Percentiles rank a stretch among this genome's conserved stretches.
Conservation (phyloP, 2,888 invertebrate species). For the Calameuta idolon region DNA sequence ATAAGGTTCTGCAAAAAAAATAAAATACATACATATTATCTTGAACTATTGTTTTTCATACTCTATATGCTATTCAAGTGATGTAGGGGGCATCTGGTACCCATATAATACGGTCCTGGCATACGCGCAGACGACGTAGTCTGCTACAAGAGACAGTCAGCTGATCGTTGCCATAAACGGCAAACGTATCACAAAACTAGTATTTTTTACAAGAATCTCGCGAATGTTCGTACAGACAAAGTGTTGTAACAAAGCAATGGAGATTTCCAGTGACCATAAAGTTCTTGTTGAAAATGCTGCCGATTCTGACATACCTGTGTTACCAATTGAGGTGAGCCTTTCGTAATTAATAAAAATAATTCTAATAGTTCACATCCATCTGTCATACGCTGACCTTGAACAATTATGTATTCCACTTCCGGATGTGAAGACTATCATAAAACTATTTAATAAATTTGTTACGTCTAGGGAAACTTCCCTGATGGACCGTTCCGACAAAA, state of each 20-base stretch:
- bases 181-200: not conserved
- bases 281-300: slow-evolving; percentile 24
- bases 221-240: not conserved
- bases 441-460: not conserved
- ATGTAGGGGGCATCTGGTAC: too few species aligned
- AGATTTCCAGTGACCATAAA: slow-evolving; percentile 27
- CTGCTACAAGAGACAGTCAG: not conserved
- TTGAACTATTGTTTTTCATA: not conserved
- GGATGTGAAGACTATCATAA: not conserved
- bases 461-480: not conserved
- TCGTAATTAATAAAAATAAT: not conserved
- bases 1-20: not conserved
- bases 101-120: not conserved
- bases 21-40: too few species aligned
- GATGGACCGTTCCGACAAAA: too few species aligned
- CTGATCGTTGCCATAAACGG: not conserved
- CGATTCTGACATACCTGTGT: slow-evolving; percentile 36
- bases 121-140: not conserved
- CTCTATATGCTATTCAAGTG: too few species aligned
- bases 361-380: not conserved
- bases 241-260: slow-evolving; percentile 21
- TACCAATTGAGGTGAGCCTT: slow-evolving; percentile 45
- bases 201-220: not conserved
- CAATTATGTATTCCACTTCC: not conserved
- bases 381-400: not conserved